A percentile compares a stretch with the other conserved stretches of the same genome.
phyloP scores from a whole-genome alignment of 2,888 invertebrate genomes.

The Cloeon dipterum region DNA sequence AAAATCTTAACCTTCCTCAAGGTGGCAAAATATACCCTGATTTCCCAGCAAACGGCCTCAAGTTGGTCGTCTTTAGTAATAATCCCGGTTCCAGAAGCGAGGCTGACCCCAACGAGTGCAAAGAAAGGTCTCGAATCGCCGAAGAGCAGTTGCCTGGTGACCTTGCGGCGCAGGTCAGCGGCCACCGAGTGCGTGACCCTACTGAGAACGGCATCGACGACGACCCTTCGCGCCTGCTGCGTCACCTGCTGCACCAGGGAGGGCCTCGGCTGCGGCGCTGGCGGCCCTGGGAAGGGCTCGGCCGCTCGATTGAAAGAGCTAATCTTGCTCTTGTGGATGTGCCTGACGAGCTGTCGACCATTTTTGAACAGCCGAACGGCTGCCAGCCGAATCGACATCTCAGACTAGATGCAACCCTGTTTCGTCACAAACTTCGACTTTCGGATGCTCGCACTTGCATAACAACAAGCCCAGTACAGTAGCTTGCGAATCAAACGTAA shows the following conservation, averaged over 20 bases:
- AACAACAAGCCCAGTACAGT: not conserved
- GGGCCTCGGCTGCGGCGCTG: conserved; percentile 2
- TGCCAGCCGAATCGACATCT: conserved; percentile 31
- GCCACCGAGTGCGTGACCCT: conserved; percentile 41
- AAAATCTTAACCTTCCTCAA: too few species aligned
- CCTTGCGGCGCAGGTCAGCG: conserved; percentile 32
- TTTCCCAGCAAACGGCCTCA: conserved; percentile 56
- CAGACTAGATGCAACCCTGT: conserved; percentile 9
- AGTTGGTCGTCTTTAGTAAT: conserved; percentile 53
- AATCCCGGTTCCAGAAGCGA: conserved; percentile 48
- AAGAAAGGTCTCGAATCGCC: conserved; percentile 52
- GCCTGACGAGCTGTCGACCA: conserved; percentile 30
- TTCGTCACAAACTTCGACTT: too few species aligned
- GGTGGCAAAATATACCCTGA: too few species aligned
- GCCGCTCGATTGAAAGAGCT: conserved; percentile 7
- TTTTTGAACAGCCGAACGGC: conserved; percentile 30
- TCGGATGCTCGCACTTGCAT: not conserved
- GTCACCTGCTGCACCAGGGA: conserved; percentile 8
- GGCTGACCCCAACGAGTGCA: conserved; percentile 45
- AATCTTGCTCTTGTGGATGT: conserved; percentile 18
- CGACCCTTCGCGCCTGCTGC: conserved; percentile 33
- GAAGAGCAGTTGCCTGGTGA: conserved; percentile 35
- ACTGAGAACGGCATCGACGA: conserved; percentile 43
- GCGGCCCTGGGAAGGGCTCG: conserved; percentile 5
- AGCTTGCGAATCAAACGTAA: not conserved